phyloP scores from a whole-genome alignment of 2,797 vertebrate species.

The Hozukius guyotensis region DNA sequence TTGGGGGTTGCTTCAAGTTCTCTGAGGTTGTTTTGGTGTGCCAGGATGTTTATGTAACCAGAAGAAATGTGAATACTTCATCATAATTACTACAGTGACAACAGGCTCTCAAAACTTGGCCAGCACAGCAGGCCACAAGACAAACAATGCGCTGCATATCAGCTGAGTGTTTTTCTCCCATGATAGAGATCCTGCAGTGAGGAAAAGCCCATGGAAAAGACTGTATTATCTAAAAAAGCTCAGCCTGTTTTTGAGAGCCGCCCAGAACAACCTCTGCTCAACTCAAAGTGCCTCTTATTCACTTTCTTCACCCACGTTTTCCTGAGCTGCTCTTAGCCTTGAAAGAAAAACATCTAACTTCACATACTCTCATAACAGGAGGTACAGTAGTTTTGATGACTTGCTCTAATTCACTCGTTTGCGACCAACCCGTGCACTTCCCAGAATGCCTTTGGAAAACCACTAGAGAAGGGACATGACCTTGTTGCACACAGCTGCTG shows the following conservation, averaged over 20 bases:
- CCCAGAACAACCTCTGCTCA: background rate
- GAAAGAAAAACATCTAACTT: conserved; percentile 4
- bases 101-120: conserved; percentile 50
- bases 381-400: background rate
- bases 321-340: background rate
- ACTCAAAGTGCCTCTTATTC: background rate
- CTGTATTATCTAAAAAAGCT: background rate
- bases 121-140: conserved; percentile 3
- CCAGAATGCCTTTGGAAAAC: conserved; percentile 13
- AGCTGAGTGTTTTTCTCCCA: background rate
- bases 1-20: too few species aligned
- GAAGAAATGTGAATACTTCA: conserved; percentile 34
- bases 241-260: background rate
- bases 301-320: conserved; percentile 18
- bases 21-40: background rate
- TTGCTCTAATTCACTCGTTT: background rate
- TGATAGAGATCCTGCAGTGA: background rate
- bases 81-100: conserved; percentile 32
- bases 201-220: background rate
- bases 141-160: conserved; percentile 18
- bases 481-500: background rate
- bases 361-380: background rate
- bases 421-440: background rate
- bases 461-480: background rate
- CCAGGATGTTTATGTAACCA: conserved; percentile 26